Evolutionary conservation across 2,888 invertebrate genomes (phyloP), one percentile per base, ranked within the genome.

Genomic region (Hypselothyrea guttata): DNA sequence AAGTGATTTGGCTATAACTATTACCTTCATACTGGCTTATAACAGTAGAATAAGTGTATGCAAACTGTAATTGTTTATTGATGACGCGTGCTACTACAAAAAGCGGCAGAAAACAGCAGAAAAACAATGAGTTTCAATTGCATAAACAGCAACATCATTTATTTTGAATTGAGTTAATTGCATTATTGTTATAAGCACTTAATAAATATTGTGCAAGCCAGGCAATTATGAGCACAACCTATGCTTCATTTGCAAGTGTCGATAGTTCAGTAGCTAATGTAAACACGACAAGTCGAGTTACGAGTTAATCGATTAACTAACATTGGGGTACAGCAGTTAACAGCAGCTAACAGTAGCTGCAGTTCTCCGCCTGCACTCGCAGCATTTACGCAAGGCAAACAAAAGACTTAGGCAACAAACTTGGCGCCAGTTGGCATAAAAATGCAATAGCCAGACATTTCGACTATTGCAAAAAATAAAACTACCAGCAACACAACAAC

Each of bases 381-480:
- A 72, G 48, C 65, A 54, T 76, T 84, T 77, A 62, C 84, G 62
- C 83, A 82, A 74, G 40, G 27, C 31, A 75, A 44, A 79, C 81
- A 79, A 85, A 85, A 85, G 86, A 78, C 78, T 78, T 79, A 62
- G 81, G 78, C 81, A 78, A 78, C 86, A 66, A 85, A 79, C 78
- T 83, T 65, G 78, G 79, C 61, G 84, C 84, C 81, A 79, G 63
- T 72, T 83, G 82, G 65, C 76, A 83, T 61, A 67, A 65, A n/a
- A 82, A 69, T 63, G 70, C 79, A 84, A 65, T 58, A 72, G 33
- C 42, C 41, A 11, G 33, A 30, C 27, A 40, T 18, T 22, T 22
- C 51, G 38, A 67, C 42, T 53, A 38, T 38, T 45, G 51, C 38
- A 51, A 58, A 52, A 34, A 66, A 47, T 31, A 59, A 49, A 48